phyloP scores from a whole-genome alignment of 2,113 vertebrate genomes.

The Dipodomys spectabilis region DNA sequence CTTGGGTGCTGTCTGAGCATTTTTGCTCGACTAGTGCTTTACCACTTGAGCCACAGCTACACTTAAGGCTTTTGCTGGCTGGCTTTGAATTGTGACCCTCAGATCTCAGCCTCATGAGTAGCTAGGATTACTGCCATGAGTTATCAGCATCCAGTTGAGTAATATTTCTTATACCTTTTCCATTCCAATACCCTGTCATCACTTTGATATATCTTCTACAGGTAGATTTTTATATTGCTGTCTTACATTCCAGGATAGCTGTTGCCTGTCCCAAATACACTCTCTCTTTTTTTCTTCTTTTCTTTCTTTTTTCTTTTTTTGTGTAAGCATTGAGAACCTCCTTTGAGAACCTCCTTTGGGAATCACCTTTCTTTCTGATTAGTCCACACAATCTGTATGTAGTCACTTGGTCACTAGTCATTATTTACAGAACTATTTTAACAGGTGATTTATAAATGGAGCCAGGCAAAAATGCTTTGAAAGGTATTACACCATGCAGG shows the following conservation, averaged over 20 bases:
- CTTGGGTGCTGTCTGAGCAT: no score
- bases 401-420: slow-evolving; percentile 90
- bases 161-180: neutral
- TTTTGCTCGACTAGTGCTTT: no score
- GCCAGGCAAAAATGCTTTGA: slow-evolving; percentile 93
- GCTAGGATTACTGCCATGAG: no score
- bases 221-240: neutral
- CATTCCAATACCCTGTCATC: neutral
- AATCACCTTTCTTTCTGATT: neutral
- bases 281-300: neutral
- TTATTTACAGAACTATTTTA: slow-evolving; percentile 91
- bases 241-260: neutral
- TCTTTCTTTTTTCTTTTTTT: neutral
- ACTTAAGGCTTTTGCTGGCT: no score
- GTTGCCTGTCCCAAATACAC: neutral
- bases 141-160: no score
- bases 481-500: slow-evolving; percentile 88
- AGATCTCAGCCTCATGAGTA: no score
- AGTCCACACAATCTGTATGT: neutral
- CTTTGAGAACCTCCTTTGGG: neutral
- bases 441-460: slow-evolving; percentile 93
- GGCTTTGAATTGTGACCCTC: no score
- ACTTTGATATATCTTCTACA: neutral
- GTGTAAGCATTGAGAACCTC: neutral
- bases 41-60: no score